Evolutionary conservation across 2,797 vertebrate genomes (phyloP), one percentile per base, ranked within the genome.

Genomic region (Acridotheres tristis): DNA sequence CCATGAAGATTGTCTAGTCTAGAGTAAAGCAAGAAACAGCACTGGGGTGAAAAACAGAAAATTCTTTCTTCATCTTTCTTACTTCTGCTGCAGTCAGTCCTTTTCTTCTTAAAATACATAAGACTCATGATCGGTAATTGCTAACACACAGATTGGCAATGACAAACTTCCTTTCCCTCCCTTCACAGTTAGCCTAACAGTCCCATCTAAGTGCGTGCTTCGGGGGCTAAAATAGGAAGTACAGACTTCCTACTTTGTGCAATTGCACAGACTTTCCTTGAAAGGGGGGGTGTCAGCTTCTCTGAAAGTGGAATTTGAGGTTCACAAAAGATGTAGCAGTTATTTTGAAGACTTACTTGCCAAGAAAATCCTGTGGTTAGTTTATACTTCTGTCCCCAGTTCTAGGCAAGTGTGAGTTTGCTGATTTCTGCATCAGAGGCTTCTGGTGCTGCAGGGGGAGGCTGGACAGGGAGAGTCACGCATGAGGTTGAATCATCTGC

Each of bases 141-240:
- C 51, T 48, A 55, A 50, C 13, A 26, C 4, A 21, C 29, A 22
- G 47, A 75, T 6, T 43, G 36, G 36, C 74, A 69, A 8, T 76
- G 81, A 79, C 59, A 85, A 74, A 85, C 43, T 92, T 95, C 87
- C 88, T 88, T 77, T 87, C 85, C 45, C 67, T 73, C 66, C 50
- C 66, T 92, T 91, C n/a, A 76, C 42, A 57, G 36, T 63, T 77
- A 80, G 77, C 32, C 26, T 26, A 71, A 75, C 68, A 83, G 54
- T n/a, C 13, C 36, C n/a, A 43, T 83, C 36, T 72, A 53, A 77
- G 42, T 42, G 27, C 3, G 3, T 43, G 13, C 53, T 91, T 85
- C 65, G 38, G 73, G 74, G 53, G n/a, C 63, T 79, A 65, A 92
- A 96, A 45, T 73, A 93, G 89, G 93, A 96, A 96, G 87, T 85